A percentile compares a stretch with the other conserved stretches of the same genome.
Conservation (phyloP, 2,797 vertebrate species). For the Enteromius afrohamiltoni region DNA sequence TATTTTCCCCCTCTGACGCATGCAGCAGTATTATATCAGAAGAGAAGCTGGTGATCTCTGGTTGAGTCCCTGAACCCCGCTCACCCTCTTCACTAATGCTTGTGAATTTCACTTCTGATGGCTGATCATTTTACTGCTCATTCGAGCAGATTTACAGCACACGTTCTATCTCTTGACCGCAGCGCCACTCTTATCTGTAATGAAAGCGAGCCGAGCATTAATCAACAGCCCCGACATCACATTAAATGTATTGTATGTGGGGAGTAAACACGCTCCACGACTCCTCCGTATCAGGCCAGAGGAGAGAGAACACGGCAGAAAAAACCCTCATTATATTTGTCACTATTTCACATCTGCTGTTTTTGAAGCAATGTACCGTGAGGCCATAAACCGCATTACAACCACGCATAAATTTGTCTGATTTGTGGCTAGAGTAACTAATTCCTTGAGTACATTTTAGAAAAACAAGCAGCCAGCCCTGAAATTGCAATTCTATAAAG, state of each 20-base stretch:
- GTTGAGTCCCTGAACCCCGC: not conserved
- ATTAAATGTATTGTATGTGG: slow-evolving; percentile 99
- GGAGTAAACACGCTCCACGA: slow-evolving; percentile 99
- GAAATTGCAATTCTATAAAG: slow-evolving; percentile 99
- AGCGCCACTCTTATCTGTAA: slow-evolving; percentile 99
- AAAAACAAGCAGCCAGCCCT: slow-evolving; percentile 99
- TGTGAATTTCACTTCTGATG: slow-evolving; percentile 99
- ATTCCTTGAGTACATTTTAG: slow-evolving; percentile 99
- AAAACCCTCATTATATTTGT: slow-evolving; percentile 99
- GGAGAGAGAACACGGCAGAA: slow-evolving; percentile 51
- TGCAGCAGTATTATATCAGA: not conserved
- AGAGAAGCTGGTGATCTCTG: slow-evolving; percentile 6
- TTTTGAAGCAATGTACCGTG: slow-evolving; percentile 99
- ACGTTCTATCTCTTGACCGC: slow-evolving; percentile 99
- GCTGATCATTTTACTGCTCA: slow-evolving; percentile 99
- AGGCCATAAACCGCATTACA: slow-evolving; percentile 99
- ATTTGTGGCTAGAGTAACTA: slow-evolving; percentile 99
- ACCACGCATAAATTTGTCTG: slow-evolving; percentile 99
- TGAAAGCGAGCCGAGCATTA: slow-evolving; percentile 99
- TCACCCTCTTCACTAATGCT: slow-evolving; percentile 88
- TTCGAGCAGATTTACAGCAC: slow-evolving; percentile 99
- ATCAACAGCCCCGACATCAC: slow-evolving; percentile 99
- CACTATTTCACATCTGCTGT: slow-evolving; percentile 99
- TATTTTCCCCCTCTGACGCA: not conserved
- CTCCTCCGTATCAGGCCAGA: slow-evolving; percentile 86